Evolutionary conservation across 2,113 vertebrate species (phyloP).

Genomic region (Peromyscus polionotus): DNA sequence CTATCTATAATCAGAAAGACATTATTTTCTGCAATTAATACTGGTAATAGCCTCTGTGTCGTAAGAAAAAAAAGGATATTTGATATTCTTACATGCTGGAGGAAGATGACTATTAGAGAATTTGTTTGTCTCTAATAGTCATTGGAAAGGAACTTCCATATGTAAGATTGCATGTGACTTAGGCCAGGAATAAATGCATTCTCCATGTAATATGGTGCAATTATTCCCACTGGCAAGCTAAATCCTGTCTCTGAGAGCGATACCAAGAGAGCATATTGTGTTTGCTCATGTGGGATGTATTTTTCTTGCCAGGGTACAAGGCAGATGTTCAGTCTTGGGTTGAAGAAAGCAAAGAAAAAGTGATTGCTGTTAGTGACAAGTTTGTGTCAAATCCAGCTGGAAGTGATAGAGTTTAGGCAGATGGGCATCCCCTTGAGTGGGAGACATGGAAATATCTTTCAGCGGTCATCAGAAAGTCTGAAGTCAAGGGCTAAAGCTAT

Average conservation of each 20-base stretch:
- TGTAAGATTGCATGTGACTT: background rate
- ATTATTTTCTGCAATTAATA: background rate
- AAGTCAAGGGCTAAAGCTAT: slow-evolving; percentile 42
- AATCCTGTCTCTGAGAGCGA: slow-evolving; percentile 48
- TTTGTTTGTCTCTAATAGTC: background rate
- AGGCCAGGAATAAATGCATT: background rate
- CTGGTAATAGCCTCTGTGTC: background rate
- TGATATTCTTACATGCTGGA: background rate
- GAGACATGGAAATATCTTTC: slow-evolving; percentile 58
- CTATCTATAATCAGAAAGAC: background rate
- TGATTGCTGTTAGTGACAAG: slow-evolving; percentile 70
- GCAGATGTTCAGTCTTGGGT: slow-evolving; percentile 76
- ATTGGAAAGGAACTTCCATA: background rate
- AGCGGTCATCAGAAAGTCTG: slow-evolving; percentile 60
- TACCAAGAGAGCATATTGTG: slow-evolving; percentile 71
- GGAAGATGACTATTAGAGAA: background rate
- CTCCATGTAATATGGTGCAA: slow-evolving; percentile 11
- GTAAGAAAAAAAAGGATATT: background rate
- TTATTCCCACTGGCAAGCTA: slow-evolving; percentile 49
- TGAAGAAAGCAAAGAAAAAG: slow-evolving; percentile 64
- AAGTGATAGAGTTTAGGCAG: slow-evolving; percentile 71
- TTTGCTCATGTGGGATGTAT: slow-evolving; percentile 69
- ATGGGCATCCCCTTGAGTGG: slow-evolving; percentile 63
- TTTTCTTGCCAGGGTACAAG: slow-evolving; percentile 70
- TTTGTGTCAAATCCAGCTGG: slow-evolving; percentile 66